phyloP scores from a whole-genome alignment of 2,888 invertebrate species.

The Parascotia fuliginaria region DNA sequence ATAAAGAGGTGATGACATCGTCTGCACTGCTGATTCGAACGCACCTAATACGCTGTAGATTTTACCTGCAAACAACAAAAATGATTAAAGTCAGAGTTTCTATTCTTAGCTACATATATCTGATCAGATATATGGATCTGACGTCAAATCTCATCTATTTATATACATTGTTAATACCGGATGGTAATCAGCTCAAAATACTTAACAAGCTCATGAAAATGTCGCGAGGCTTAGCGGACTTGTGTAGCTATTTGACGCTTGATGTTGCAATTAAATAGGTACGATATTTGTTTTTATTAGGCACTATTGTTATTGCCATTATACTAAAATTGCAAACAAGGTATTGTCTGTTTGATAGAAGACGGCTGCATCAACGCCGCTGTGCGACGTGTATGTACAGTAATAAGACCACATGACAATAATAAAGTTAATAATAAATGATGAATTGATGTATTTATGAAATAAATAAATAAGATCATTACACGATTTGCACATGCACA shows the following conservation, averaged over 20 bases:
- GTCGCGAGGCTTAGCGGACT: too few species aligned
- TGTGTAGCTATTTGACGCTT: too few species aligned
- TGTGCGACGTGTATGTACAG: too few species aligned
- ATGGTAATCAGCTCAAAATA: not conserved
- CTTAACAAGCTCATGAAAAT: not conserved
- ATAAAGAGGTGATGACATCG: slow-evolving; percentile 72
- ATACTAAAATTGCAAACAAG: not conserved
- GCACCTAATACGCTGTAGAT: slow-evolving; percentile 81
- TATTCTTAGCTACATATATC: not conserved
- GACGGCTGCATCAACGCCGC: too few species aligned
- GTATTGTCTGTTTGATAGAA: too few species aligned
- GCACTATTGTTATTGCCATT: too few species aligned
- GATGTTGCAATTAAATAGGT: too few species aligned
- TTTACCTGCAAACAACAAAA: slow-evolving; percentile 67
- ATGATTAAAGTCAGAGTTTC: not conserved
- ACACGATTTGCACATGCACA: too few species aligned
- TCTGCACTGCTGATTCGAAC: slow-evolving; percentile 77
- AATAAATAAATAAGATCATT: not conserved
- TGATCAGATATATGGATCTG: not conserved
- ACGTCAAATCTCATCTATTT: not conserved
- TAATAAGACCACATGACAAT: too few species aligned
- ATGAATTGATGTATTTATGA: too few species aligned
- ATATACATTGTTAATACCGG: not conserved
- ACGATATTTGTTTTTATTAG: too few species aligned
- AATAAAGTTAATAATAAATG: too few species aligned